Evolutionary conservation across 2,888 invertebrate genomes (phyloP).

Genomic region (Dicyrtomina minuta): DNA sequence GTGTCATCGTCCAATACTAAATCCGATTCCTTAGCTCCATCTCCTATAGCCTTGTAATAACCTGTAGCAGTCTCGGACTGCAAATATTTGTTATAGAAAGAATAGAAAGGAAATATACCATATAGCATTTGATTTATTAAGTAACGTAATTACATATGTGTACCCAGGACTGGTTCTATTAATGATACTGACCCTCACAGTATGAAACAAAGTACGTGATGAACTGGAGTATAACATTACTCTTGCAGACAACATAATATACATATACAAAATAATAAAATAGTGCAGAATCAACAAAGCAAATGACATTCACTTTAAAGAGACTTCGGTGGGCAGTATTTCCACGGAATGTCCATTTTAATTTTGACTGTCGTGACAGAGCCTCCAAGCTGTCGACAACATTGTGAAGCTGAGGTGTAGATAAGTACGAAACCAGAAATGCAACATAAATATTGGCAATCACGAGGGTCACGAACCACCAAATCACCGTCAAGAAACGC

Average conservation of each 20-base stretch:
- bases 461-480: constrained; percentile 49
- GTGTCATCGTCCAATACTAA: constrained; percentile 39
- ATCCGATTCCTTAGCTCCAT: constrained; percentile 33
- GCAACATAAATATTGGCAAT: constrained; percentile 52
- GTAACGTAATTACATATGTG: too few relatives aligned
- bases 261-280: too few relatives aligned
- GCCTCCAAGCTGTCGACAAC: constrained; percentile 49
- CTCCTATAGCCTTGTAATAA: constrained; percentile 46
- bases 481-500: constrained; percentile 46
- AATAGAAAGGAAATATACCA: not conserved
- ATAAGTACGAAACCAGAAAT: constrained; percentile 50
- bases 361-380: constrained; percentile 36
- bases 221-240: too few relatives aligned
- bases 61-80: constrained; percentile 43
- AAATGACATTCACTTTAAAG: constrained; percentile 45
- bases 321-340: constrained; percentile 46
- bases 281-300: too few relatives aligned
- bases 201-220: too few relatives aligned
- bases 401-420: constrained; percentile 48
- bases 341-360: constrained; percentile 50
- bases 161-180: too few relatives aligned
- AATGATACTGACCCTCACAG: too few relatives aligned
- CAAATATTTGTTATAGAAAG: constrained; percentile 13
- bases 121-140: too few relatives aligned
- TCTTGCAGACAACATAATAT: too few relatives aligned